phyloP scores from a whole-genome alignment of 1,140 invertebrate genomes.

The Sitodiplosis mosellana region DNA sequence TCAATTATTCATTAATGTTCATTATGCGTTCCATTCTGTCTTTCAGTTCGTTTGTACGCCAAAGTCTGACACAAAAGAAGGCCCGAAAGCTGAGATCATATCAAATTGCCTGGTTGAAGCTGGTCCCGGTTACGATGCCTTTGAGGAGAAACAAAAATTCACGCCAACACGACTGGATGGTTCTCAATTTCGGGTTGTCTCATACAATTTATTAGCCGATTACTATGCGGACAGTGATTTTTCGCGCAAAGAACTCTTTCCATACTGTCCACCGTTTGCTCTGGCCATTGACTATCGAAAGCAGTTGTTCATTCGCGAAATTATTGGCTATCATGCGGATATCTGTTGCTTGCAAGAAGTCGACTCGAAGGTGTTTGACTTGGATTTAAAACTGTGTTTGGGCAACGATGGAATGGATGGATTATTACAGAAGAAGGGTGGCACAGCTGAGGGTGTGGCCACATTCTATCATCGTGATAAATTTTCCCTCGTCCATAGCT shows the following conservation, averaged over 20 bases:
- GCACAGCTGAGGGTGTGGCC: slow-evolving; percentile 59
- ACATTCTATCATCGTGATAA: slow-evolving; percentile 49
- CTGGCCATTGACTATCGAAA: slow-evolving; percentile 72
- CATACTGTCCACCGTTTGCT: slow-evolving; percentile 61
- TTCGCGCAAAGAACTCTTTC: slow-evolving; percentile 49
- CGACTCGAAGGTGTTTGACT: slow-evolving; percentile 56
- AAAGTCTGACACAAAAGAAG: slow-evolving; percentile 29
- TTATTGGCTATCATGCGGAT: slow-evolving; percentile 76
- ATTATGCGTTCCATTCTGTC: slow-evolving; percentile 1
- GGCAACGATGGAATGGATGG: slow-evolving; percentile 34
- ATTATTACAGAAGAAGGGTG: slow-evolving; percentile 50
- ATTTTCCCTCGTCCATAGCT: slow-evolving; percentile 32
- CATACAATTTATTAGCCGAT: slow-evolving; percentile 80
- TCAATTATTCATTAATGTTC: too few relatives aligned
- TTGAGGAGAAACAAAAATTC: slow-evolving; percentile 55
- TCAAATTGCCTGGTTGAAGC: slow-evolving; percentile 37
- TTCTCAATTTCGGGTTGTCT: slow-evolving; percentile 52
- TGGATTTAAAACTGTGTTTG: slow-evolving; percentile 44
- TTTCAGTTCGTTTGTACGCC: slow-evolving; percentile 38
- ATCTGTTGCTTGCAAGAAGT: slow-evolving; percentile 87
- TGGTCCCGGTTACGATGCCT: slow-evolving; percentile 60
- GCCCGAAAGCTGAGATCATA: slow-evolving; percentile 35
- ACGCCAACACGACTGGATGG: slow-evolving; percentile 35
- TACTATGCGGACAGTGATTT: slow-evolving; percentile 67
- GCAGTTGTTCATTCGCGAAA: slow-evolving; percentile 63